Evolutionary conservation across 2,113 vertebrate species (phyloP).

Genomic region (Acanthisitta chloris): DNA sequence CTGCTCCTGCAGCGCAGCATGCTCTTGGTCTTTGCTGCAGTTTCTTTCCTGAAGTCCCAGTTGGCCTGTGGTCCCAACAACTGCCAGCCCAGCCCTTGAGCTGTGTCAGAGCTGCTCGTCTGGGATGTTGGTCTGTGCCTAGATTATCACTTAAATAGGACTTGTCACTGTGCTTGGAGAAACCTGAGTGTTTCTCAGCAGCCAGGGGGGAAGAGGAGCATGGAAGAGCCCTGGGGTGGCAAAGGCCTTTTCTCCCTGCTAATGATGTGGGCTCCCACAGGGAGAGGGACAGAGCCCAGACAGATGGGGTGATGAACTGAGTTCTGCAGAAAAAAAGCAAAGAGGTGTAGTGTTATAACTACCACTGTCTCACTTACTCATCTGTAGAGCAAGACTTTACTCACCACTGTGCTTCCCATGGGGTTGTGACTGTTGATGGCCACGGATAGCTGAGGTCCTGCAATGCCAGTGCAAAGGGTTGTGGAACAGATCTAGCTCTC

Average conservation of each 20-base stretch:
- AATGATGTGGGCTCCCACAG: not conserved
- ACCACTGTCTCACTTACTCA: not conserved
- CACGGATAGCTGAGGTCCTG: not conserved
- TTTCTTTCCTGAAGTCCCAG: not conserved
- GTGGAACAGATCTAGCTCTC: not conserved
- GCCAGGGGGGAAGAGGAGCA: not conserved
- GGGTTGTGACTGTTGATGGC: not conserved
- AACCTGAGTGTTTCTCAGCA: not conserved
- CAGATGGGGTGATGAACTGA: not conserved
- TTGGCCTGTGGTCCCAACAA: not conserved
- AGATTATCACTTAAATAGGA: not conserved
- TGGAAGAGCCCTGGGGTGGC: not conserved
- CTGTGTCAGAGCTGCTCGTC: not conserved
- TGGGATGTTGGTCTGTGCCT: not conserved
- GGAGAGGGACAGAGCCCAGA: not conserved
- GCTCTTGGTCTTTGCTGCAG: not conserved
- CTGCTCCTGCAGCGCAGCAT: not conserved
- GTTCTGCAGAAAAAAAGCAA: not conserved
- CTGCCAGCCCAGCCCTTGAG: not conserved
- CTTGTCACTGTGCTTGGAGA: not conserved
- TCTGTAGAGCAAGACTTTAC: constrained; percentile 16
- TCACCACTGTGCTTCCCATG: not conserved
- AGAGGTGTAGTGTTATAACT: not conserved
- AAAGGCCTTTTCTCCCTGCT: not conserved
- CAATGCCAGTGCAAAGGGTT: not conserved